Conservation (phyloP, 2,113 vertebrate genomes). For the Istiophorus platypterus region DNA sequence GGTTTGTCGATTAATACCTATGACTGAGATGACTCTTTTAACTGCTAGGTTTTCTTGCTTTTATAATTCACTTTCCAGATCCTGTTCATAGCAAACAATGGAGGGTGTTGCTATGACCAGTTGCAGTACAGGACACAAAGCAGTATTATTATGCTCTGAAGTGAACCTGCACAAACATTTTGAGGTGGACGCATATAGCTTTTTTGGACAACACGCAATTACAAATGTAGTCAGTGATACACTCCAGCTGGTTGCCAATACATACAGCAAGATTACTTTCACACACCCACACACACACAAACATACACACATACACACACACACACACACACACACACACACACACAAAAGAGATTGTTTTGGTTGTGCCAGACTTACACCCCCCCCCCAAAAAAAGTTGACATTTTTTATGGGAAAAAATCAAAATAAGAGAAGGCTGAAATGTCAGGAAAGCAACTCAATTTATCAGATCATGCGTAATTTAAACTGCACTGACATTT, state of each 20-base stretch:
- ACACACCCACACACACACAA: neutral
- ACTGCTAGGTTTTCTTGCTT: neutral
- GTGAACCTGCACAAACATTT: neutral
- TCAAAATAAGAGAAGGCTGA: neutral
- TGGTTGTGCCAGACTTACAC: no score
- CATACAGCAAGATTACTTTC: neutral
- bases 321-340: no score
- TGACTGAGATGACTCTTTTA: neutral
- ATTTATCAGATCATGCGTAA: conserved; percentile 59
- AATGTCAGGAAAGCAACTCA: conserved; percentile 56
- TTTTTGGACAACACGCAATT: neutral
- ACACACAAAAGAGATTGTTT: no score
- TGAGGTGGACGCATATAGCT: neutral
- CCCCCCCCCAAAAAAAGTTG: neutral
- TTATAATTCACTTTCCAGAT: neutral
- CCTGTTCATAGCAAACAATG: neutral
- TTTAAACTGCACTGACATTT: conserved; percentile 78
- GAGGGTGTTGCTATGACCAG: neutral
- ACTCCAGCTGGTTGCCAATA: neutral
- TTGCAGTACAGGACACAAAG: neutral
- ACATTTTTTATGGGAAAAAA: conserved; percentile 8
- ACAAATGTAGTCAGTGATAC: neutral
- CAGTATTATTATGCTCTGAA: neutral
- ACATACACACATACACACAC: no score
- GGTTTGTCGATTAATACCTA: conserved; percentile 4